phyloP scores from a whole-genome alignment of 2,113 vertebrate genomes.

The Trichomycterus rosablanca region DNA sequence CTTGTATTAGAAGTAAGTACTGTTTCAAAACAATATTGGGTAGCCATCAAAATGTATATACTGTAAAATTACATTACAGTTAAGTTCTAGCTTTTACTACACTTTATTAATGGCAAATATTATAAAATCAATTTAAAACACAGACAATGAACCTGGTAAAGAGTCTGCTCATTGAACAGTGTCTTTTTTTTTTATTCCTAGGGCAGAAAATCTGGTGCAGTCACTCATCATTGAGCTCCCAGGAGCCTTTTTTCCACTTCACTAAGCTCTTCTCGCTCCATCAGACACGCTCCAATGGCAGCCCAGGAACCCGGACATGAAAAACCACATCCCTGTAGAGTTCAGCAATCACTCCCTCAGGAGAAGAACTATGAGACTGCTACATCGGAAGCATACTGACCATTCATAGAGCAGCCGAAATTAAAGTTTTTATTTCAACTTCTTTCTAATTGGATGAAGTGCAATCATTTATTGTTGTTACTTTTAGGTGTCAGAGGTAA shows the following conservation, averaged over 20 bases:
- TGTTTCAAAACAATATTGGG: too few species aligned
- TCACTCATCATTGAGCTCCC: not conserved
- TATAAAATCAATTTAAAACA: not conserved
- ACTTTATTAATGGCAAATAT: not conserved
- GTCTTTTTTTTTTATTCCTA: not conserved
- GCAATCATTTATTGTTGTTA: constrained; percentile 3
- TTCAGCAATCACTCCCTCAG: not conserved
- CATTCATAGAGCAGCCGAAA: too few species aligned
- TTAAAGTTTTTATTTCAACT: too few species aligned
- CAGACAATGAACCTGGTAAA: not conserved
- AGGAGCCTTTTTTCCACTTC: constrained; percentile 10
- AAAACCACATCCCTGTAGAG: not conserved
- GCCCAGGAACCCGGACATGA: not conserved
- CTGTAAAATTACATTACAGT: not conserved
- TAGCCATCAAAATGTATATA: too few species aligned
- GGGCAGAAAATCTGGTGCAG: constrained; percentile 17
- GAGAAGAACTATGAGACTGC: not conserved
- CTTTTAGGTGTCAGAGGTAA: constrained; percentile 55
- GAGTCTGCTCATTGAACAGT: not conserved
- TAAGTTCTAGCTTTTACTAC: too few species aligned
- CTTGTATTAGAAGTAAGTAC: too few species aligned
- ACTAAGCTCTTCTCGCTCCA: not conserved
- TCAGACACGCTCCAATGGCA: not conserved
- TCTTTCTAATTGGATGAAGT: not conserved
- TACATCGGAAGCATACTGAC: not conserved